phyloP scores from a whole-genome alignment of 2,113 vertebrate genomes.

The Probosciger aterrimus region DNA sequence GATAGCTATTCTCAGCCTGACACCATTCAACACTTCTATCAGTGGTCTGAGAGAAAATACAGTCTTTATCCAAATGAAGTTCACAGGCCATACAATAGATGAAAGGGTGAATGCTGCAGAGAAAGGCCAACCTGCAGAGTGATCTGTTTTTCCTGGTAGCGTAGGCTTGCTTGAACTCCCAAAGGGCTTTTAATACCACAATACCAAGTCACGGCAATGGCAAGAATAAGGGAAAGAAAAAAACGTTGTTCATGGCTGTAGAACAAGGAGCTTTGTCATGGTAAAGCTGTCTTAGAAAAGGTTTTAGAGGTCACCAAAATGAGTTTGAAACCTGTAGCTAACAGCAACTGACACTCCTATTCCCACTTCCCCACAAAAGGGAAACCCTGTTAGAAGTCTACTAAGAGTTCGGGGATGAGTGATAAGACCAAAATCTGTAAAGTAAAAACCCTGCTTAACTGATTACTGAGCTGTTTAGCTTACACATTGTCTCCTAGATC shows the following conservation, averaged over 20 bases:
- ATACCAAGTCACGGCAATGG: not conserved
- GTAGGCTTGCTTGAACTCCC: not conserved
- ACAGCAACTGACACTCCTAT: not conserved
- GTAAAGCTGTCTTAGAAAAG: slow-evolving; percentile 2
- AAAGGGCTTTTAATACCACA: not conserved
- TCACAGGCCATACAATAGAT: not conserved
- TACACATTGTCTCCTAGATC: not conserved
- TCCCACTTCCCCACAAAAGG: not conserved
- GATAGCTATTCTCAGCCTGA: not conserved
- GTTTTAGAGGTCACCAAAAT: slow-evolving; percentile 1
- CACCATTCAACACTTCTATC: not conserved
- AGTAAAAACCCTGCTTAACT: not conserved
- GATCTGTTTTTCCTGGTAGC: not conserved
- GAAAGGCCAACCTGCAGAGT: not conserved
- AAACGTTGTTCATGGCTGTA: not conserved
- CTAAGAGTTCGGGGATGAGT: accelerated
- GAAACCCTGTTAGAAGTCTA: not conserved
- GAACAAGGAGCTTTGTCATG: not conserved
- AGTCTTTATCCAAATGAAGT: slow-evolving; percentile 1
- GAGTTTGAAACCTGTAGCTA: slow-evolving; percentile 2
- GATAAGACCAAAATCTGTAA: not conserved
- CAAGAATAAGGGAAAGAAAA: not conserved
- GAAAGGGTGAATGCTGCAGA: not conserved
- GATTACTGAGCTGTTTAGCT: not conserved
- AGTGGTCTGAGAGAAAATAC: not conserved